Evolutionary conservation across 2,797 vertebrate species (phyloP).

Genomic region (Chiloscyllium punctatum): DNA sequence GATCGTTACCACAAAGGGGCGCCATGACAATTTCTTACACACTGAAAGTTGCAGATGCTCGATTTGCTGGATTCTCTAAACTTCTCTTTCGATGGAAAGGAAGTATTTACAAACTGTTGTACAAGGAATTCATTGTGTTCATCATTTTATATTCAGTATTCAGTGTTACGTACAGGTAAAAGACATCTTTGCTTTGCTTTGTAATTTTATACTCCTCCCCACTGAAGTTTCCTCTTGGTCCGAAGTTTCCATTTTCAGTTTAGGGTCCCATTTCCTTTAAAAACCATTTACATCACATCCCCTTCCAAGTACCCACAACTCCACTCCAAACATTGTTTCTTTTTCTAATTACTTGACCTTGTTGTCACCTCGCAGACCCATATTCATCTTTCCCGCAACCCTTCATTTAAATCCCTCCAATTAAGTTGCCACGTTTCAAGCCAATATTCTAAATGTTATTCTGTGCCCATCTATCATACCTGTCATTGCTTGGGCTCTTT

Average conservation of each 20-base stretch:
- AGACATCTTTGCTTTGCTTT: background rate
- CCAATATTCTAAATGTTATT: background rate
- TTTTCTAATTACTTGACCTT: background rate
- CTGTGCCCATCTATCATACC: background rate
- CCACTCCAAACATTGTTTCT: background rate
- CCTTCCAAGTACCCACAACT: background rate
- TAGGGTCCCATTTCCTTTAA: background rate
- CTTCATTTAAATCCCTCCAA: background rate
- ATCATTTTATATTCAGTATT: conserved; percentile 61
- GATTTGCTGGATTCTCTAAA: conserved; percentile 76
- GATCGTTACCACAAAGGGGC: background rate
- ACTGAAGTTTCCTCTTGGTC: background rate
- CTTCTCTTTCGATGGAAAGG: conserved; percentile 85
- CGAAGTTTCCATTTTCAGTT: background rate
- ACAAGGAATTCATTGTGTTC: conserved; percentile 76
- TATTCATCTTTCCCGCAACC: background rate
- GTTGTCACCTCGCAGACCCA: background rate
- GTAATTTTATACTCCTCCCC: background rate
- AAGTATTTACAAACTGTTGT: conserved; percentile 83
- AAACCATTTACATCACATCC: background rate
- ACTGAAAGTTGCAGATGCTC: conserved; percentile 71
- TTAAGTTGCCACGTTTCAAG: background rate
- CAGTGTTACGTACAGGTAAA: conserved; percentile 70
- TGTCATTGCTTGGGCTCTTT: background rate
- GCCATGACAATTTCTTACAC: conserved; percentile 78